Conservation (phyloP, 35 echinoderm and acorn worm species). For the Nesometra sesokonis region DNA sequence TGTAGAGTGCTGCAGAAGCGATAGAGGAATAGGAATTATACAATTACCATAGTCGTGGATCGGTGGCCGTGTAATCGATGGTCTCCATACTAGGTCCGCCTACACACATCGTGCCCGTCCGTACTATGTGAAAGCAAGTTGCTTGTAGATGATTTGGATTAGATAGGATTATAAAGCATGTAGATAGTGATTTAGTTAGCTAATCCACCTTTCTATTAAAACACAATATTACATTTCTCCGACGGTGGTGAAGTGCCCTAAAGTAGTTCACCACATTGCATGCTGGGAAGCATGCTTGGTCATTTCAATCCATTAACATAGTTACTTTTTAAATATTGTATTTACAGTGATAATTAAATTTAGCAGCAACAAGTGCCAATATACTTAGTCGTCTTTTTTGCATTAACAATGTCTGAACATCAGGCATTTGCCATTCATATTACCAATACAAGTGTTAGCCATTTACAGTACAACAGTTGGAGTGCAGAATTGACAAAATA, state of each 20-base stretch:
- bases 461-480: too few relatives aligned
- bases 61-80: neutral
- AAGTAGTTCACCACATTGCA: neutral
- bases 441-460: too few relatives aligned
- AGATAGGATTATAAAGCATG: neutral
- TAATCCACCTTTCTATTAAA: neutral
- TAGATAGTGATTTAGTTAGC: neutral
- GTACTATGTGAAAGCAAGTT: neutral
- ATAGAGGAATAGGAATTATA: neutral
- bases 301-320: neutral
- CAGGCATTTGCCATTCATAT: too few relatives aligned
- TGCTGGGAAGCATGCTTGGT: neutral
- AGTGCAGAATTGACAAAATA: too few relatives aligned
- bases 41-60: neutral
- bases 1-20: neutral
- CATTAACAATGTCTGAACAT: too few relatives aligned
- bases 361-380: too few relatives aligned
- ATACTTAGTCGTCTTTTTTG: too few relatives aligned
- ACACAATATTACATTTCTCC: neutral
- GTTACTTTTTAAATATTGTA: neutral
- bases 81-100: neutral
- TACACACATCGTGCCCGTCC: neutral
- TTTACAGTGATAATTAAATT: neutral
- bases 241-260: neutral
- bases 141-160: neutral